Percentiles rank a stretch among this genome's conserved stretches.
Evolutionary conservation across 1,140 invertebrate genomes (phyloP).

Genomic region (Drosophila varians): DNA sequence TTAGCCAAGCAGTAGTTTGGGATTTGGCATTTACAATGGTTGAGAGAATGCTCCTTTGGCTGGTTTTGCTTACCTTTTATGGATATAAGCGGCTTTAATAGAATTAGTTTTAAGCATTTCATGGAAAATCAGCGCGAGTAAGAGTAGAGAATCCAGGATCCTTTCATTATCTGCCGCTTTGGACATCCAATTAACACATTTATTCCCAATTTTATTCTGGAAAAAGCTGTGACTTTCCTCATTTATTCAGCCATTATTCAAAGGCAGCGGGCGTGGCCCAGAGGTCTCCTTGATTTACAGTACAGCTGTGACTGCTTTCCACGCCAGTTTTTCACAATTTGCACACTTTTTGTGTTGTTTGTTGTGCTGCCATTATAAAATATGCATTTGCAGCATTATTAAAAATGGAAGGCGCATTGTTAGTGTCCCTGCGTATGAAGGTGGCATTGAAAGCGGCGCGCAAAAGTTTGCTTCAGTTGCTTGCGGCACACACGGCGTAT

Average conservation of each 20-base stretch:
- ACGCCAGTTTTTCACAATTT: constrained; percentile 43
- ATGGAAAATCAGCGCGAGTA: no score
- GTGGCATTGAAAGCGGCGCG: constrained; percentile 60
- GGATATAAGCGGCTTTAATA: neutral
- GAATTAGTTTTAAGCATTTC: no score
- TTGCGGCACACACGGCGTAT: constrained; percentile 51
- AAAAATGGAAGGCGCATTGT: constrained; percentile 60
- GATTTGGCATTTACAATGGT: neutral
- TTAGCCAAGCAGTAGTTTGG: constrained; percentile 2
- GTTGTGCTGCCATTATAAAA: constrained; percentile 59
- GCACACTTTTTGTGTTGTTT: constrained; percentile 29
- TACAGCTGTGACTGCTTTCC: constrained; percentile 58
- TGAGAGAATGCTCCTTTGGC: neutral
- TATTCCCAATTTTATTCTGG: neutral
- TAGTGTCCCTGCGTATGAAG: constrained; percentile 18
- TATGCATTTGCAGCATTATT: constrained; percentile 72
- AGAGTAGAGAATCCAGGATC: no score
- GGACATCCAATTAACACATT: neutral
- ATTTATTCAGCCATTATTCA: constrained; percentile 45
- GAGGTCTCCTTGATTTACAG: constrained; percentile 57
- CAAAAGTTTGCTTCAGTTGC: constrained; percentile 41
- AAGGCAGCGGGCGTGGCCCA: constrained; percentile 40
- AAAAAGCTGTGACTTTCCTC: constrained; percentile 7
- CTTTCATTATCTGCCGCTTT: neutral
- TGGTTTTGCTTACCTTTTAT: neutral